Conservation (phyloP, 2,888 invertebrate genomes). For the Resseliella maxima region DNA sequence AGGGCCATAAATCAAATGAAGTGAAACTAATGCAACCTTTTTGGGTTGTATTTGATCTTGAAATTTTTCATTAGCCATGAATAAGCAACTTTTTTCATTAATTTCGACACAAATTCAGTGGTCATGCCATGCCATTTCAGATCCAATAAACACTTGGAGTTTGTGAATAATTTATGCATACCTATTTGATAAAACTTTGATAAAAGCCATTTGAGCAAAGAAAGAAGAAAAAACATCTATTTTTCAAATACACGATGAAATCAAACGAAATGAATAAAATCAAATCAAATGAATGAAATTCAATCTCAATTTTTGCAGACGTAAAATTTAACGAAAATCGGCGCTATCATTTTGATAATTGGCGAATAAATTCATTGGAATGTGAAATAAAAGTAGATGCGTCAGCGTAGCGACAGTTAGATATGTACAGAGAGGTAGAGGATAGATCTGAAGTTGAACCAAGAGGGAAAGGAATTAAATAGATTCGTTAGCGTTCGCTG, state of each 20-base stretch:
- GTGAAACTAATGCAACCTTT: background rate
- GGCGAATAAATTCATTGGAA: slow-evolving; percentile 6
- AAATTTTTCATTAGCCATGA: background rate
- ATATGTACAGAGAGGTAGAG: background rate
- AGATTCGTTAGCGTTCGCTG: slow-evolving; percentile 33
- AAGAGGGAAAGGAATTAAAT: background rate
- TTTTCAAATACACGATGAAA: too few relatives aligned
- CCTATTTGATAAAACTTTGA: too few relatives aligned
- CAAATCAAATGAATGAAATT: too few relatives aligned
- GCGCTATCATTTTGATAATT: slow-evolving; percentile 37
- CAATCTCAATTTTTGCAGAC: too few relatives aligned
- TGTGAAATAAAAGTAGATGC: slow-evolving; percentile 18
- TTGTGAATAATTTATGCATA: too few relatives aligned
- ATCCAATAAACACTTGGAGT: background rate
- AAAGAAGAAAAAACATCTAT: too few relatives aligned
- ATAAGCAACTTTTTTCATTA: background rate
- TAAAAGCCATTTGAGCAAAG: too few relatives aligned
- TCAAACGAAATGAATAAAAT: too few relatives aligned
- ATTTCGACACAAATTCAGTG: background rate
- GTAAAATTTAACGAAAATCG: background rate
- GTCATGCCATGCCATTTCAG: background rate
- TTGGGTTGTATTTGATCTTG: background rate
- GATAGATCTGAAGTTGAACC: background rate
- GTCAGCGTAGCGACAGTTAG: background rate
- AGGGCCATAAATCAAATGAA: slow-evolving; percentile 6